These are phyloP conservation scores for Nomia melanderi DNA, from an alignment of 1,140 invertebrate species.

Conservation along the genomic window DNA sequence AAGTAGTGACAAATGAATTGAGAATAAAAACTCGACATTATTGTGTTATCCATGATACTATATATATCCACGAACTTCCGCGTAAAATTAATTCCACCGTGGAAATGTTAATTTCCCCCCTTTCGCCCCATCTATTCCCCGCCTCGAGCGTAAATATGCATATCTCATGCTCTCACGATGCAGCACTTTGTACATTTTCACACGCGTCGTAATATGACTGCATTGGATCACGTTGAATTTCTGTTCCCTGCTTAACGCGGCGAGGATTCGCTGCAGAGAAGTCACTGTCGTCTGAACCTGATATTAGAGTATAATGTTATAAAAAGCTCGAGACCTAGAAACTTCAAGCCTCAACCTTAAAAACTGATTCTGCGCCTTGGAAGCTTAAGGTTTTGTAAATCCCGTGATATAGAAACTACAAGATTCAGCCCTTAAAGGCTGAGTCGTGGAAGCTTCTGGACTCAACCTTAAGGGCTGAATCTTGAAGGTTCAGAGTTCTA, in stretches of 20 bases:
- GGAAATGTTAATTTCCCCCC: constrained; percentile 24
- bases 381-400: too few relatives aligned
- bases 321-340: too few relatives aligned
- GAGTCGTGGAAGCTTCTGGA: too few relatives aligned
- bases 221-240: neutral
- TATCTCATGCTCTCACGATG: constrained; percentile 2
- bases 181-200: neutral
- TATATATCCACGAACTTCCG: neutral
- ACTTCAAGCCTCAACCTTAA: too few relatives aligned
- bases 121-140: too few relatives aligned
- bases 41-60: neutral
- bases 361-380: too few relatives aligned
- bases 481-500: too few relatives aligned
- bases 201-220: neutral
- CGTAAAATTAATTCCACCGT: constrained; percentile 34
- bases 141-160: constrained; percentile 5
- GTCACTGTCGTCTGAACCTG: constrained; percentile 3
- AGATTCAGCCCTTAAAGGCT: too few relatives aligned
- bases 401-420: too few relatives aligned
- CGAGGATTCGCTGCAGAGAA: neutral
- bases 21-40: neutral
- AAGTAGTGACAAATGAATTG: too few relatives aligned
- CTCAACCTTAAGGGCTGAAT: too few relatives aligned
- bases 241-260: constrained; percentile 1
- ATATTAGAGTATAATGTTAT: too few relatives aligned